phyloP scores from a whole-genome alignment of 37 sponge, comb jelly and placozoan genomes.

The Petrosia ficiformis region DNA sequence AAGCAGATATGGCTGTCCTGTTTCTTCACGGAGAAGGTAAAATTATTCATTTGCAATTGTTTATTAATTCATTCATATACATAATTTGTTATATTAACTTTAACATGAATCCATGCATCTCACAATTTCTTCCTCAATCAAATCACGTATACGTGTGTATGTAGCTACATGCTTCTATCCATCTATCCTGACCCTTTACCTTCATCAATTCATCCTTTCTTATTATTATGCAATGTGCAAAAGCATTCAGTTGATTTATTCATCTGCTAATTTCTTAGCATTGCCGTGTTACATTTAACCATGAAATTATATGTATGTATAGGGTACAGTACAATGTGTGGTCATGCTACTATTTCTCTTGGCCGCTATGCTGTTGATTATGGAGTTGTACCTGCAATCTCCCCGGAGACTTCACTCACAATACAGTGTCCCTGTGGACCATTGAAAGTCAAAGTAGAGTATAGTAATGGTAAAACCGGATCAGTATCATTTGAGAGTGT shows the following conservation, averaged over 20 bases:
- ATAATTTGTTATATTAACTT: too few species aligned
- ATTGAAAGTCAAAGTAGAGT: slow-evolving; percentile 63
- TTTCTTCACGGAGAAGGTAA: slow-evolving; percentile 87
- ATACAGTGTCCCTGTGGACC: slow-evolving; percentile 93
- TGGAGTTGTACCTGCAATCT: slow-evolving; percentile 50
- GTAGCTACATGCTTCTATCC: too few species aligned
- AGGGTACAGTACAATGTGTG: slow-evolving; percentile 96
- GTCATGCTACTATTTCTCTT: slow-evolving; percentile 83
- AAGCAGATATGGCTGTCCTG: slow-evolving; percentile 88
- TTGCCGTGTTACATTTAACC: too few species aligned
- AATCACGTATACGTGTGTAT: too few species aligned
- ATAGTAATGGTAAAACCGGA: slow-evolving; percentile 33
- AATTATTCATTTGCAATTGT: too few species aligned
- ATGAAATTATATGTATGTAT: neutral
- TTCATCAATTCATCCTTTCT: too few species aligned
- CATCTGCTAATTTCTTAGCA: too few species aligned
- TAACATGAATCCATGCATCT: too few species aligned
- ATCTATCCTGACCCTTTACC: too few species aligned
- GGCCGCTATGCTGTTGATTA: slow-evolving; percentile 89
- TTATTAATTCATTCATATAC: too few species aligned
- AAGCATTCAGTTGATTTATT: too few species aligned
- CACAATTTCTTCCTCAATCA: too few species aligned
- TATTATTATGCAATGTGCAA: neutral
- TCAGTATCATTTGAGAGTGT: slow-evolving; percentile 70
- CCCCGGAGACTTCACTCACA: slow-evolving; percentile 73